Evolutionary conservation across 2,113 vertebrate genomes (phyloP).

Genomic region (Rutilus rutilus): DNA sequence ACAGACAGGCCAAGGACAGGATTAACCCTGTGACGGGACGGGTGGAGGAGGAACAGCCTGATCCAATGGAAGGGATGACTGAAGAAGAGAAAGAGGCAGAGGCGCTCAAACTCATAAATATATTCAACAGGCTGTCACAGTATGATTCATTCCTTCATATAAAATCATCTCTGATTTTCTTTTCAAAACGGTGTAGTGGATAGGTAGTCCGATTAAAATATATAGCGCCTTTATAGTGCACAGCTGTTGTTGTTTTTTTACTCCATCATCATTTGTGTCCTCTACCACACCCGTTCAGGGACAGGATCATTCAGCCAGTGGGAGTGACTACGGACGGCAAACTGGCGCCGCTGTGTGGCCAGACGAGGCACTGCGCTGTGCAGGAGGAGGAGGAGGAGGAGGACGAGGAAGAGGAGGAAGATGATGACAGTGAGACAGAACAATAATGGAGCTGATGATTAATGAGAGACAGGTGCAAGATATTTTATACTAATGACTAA

Average conservation of each 20-base stretch:
- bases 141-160: background rate
- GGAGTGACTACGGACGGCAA: conserved; percentile 65
- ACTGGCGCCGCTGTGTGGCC: conserved; percentile 65
- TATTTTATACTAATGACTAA: background rate
- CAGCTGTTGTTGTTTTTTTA: background rate
- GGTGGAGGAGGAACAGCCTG: conserved; percentile 75
- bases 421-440: conserved; percentile 45
- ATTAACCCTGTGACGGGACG: conserved; percentile 81
- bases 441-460: background rate
- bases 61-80: conserved; percentile 82
- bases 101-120: conserved; percentile 73
- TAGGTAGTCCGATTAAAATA: background rate
- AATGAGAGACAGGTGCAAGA: background rate
- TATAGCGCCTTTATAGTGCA: no score
- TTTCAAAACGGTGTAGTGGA: background rate
- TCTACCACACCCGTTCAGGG: conserved; percentile 53
- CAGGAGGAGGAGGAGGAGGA: conserved; percentile 64
- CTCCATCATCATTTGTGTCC: background rate
- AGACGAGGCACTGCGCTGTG: conserved; percentile 62
- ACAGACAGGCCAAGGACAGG: conserved; percentile 72
- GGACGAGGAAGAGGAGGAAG: conserved; percentile 47
- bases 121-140: conserved; percentile 75
- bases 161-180: background rate
- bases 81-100: conserved; percentile 83
- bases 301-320: conserved; percentile 74